A percentile compares a stretch with the other conserved stretches of the same genome.
These are phyloP conservation scores for Propithecus perrieri DNA, from an alignment of 2,797 vertebrate species.

Conservation along the genomic window DNA sequence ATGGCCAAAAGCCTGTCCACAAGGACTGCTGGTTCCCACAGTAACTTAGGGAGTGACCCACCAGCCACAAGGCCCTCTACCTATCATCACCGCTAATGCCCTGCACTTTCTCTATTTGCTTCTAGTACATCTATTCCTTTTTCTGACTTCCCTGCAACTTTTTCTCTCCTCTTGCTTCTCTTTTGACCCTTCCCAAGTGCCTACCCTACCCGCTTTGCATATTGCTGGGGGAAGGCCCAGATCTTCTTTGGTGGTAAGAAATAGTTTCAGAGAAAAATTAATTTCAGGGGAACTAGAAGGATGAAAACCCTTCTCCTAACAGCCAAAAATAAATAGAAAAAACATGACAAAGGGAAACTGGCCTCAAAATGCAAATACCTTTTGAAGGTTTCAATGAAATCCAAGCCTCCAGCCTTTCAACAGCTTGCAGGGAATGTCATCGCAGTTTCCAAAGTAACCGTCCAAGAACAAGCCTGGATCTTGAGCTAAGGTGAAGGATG, in stretches of 20 bases:
- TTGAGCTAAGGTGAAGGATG: background rate
- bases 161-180: background rate
- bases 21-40: background rate
- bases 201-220: background rate
- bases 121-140: background rate
- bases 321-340: background rate
- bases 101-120: background rate
- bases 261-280: slow-evolving; percentile 52
- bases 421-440: background rate
- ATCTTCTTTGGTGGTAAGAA: slow-evolving; percentile 40
- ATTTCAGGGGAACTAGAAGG: slow-evolving; percentile 28
- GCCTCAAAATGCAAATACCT: background rate
- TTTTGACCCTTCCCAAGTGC: background rate
- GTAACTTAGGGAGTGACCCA: background rate
- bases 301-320: slow-evolving; percentile 11
- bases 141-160: background rate
- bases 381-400: background rate
- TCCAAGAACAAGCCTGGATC: background rate
- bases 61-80: background rate
- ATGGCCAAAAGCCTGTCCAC: background rate
- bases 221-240: background rate
- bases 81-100: background rate
- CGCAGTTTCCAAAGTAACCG: background rate
- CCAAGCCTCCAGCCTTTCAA: background rate
- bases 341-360: background rate